Evolutionary conservation across 2,888 invertebrate genomes (phyloP).

Genomic region (Melanargia galathea): DNA sequence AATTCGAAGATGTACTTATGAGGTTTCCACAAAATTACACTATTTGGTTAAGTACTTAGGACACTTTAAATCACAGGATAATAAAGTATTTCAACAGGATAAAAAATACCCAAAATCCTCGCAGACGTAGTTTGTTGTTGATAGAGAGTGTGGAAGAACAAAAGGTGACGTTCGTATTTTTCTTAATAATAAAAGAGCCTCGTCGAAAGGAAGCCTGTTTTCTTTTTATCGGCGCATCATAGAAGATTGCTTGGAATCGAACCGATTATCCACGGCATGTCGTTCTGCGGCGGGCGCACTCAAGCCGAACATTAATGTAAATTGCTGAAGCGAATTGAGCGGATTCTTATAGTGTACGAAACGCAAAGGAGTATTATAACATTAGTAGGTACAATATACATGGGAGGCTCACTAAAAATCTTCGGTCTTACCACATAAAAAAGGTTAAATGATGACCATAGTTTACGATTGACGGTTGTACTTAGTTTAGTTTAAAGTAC

Average conservation of each 20-base stretch:
- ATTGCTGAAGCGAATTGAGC: conserved; percentile 48
- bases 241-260: conserved; percentile 59
- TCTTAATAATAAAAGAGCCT: conserved; percentile 19
- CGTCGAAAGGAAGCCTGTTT: conserved; percentile 24
- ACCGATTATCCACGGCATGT: conserved; percentile 63
- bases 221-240: conserved; percentile 38
- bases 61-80: too few relatives aligned
- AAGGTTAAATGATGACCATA: too few relatives aligned
- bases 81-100: background rate
- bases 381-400: background rate
- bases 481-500: too few relatives aligned
- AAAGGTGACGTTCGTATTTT: background rate
- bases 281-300: conserved; percentile 50
- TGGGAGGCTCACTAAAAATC: background rate
- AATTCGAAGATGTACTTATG: too few relatives aligned
- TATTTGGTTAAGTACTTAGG: too few relatives aligned
- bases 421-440: too few relatives aligned
- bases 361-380: background rate
- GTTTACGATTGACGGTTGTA: too few relatives aligned
- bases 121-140: too few relatives aligned
- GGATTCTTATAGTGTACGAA: conserved; percentile 18
- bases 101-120: background rate
- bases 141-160: background rate
- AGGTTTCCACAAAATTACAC: too few relatives aligned
- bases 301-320: conserved; percentile 54